Base-by-base conservation (phyloP, 92 coral and sea anemone genomes). In the Porites lobata region DNA sequence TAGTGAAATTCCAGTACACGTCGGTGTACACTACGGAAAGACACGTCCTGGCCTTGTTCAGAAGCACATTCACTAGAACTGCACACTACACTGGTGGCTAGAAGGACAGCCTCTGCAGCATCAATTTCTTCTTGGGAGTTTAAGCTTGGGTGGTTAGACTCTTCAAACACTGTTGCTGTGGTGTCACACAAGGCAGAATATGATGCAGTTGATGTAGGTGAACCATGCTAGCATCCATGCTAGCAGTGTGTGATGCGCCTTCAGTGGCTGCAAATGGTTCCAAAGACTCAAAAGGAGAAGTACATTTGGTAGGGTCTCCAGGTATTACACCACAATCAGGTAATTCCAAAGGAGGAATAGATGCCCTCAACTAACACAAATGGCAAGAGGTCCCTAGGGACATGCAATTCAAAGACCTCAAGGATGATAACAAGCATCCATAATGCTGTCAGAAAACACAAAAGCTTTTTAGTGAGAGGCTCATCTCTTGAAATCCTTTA, bases 341-440 rank as follows among this genome's bases (percentile, higher is more conserved):
- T n/a, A 61, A 53, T 53, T 0, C 12, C 8, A 11, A 53, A 11
- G 12, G 57, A 53, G 57, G 57, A 53, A 11, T 26, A 26, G 1
- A 26, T 1, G 51, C 51, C 15, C 52, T 52, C 29, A 67, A 80
- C 71, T 50, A 86, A 38, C 15, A 78, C 47, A 76, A 87, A 78
- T 13, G 90, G 94, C 59, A 64, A 56, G 73, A 87, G 83, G 18
- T 82, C 82, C 77, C 92, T 75, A 52, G 92, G 92, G 63, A 92
- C 90, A 59, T 86, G 58, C 90, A 88, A 84, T 51, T 78, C 90
- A 84, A 92, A 92, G 51, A 87, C 53, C 78, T 92, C 92, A 47
- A 90, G 92, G 71, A 89, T 89, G 78, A 91, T 72, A 64, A 72
- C 92, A 62, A 73, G 78, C 19, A 18, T 50, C 90, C 94, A 87